These are phyloP conservation scores for Drosophila buzzatii DNA, from an alignment of 2,888 invertebrate genomes.

Conservation along the genomic window DNA sequence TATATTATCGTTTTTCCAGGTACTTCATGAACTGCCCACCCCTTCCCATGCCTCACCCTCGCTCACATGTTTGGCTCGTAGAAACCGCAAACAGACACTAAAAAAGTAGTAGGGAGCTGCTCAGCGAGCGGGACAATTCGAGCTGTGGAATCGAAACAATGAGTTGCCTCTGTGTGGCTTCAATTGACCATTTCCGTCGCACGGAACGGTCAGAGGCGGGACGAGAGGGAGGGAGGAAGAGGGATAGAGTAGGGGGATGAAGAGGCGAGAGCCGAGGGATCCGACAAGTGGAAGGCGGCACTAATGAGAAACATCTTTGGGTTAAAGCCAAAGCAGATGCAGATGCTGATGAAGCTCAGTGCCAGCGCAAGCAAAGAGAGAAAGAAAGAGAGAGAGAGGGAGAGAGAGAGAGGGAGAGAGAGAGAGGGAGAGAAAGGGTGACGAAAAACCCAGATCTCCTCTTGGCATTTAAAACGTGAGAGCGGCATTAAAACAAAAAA, in stretches of 20 bases:
- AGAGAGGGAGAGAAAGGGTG: neutral
- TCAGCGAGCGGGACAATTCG: constrained; percentile 28
- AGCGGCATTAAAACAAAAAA: neutral
- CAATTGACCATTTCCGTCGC: constrained; percentile 59
- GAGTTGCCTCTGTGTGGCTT: constrained; percentile 49
- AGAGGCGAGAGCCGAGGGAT: neutral
- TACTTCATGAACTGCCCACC: constrained; percentile 18
- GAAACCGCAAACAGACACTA: constrained; percentile 35
- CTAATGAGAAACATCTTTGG: constrained; percentile 35
- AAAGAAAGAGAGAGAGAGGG: no score
- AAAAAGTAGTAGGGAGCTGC: constrained; percentile 15
- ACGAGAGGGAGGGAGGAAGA: neutral
- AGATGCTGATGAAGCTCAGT: constrained; percentile 9
- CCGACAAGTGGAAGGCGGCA: constrained; percentile 11
- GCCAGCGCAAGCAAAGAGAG: neutral
- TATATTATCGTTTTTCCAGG: constrained; percentile 1
- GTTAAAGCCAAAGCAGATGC: constrained; percentile 12
- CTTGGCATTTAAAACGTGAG: constrained; percentile 9
- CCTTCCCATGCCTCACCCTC: neutral
- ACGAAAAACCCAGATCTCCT: neutral
- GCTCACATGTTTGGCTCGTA: constrained; percentile 2
- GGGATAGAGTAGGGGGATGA: neutral
- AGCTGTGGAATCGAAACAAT: constrained; percentile 34
- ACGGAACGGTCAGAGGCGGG: neutral
- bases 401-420: neutral